A percentile compares a stretch with the other conserved stretches of the same genome.
Evolutionary conservation across 2,113 vertebrate genomes (phyloP).

Genomic region (Nycticryphes semicollaris): DNA sequence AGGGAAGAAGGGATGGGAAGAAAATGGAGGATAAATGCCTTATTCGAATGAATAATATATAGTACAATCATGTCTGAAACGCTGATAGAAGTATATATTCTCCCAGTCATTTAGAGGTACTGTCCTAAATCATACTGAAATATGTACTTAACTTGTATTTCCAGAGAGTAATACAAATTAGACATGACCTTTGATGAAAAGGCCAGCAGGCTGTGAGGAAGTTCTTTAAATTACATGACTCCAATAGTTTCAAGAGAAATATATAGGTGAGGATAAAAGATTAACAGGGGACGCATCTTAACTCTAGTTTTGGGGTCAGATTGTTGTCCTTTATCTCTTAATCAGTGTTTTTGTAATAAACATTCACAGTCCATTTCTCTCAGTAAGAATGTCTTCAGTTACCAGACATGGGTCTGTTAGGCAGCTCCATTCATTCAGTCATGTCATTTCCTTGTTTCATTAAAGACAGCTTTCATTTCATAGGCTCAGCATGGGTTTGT

Average conservation of each 20-base stretch:
- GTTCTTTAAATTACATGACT: not conserved
- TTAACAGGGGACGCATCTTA: not conserved
- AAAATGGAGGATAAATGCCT: not conserved
- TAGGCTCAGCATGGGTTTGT: conserved; percentile 13
- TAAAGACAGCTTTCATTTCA: conserved; percentile 51
- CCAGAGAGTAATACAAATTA: not conserved
- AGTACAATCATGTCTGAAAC: not conserved
- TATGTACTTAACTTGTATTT: not conserved
- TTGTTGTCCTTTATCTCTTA: not conserved
- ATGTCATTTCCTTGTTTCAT: conserved; percentile 33
- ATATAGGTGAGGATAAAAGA: not conserved
- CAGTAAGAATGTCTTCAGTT: conserved; percentile 28
- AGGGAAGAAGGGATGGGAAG: not conserved
- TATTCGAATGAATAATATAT: not conserved
- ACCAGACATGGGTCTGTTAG: not conserved
- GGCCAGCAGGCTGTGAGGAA: not conserved
- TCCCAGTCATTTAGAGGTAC: not conserved
- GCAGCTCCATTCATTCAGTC: conserved; percentile 1
- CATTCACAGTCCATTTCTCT: conserved; percentile 31
- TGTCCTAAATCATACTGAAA: not conserved
- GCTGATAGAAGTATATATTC: not conserved
- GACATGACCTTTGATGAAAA: not conserved
- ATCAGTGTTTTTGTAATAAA: not conserved
- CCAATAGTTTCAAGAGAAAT: not conserved
- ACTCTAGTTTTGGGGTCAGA: not conserved